These are phyloP conservation scores for Drosophila grimshawi DNA, from an alignment of 1,140 invertebrate genomes.

Conservation along the genomic window DNA sequence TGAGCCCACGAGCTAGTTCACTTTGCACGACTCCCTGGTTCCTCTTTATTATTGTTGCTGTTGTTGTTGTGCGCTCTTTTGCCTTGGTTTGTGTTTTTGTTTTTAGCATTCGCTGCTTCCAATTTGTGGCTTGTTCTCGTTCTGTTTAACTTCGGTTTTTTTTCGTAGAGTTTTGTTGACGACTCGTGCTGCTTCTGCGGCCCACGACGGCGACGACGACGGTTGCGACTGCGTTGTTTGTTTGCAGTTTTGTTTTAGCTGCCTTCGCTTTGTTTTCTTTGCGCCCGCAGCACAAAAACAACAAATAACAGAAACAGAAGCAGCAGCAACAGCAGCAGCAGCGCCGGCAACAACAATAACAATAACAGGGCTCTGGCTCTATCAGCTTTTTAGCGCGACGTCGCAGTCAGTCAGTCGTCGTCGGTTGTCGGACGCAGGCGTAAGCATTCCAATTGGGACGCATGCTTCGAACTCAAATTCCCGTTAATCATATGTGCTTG, in stretches of 20 bases:
- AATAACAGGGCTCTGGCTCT: slow-evolving; percentile 56
- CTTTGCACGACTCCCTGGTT: slow-evolving; percentile 22
- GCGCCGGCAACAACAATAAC: slow-evolving; percentile 35
- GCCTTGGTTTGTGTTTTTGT: slow-evolving; percentile 60
- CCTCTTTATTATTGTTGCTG: too few relatives aligned
- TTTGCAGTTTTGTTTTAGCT: slow-evolving; percentile 79
- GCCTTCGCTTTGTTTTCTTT: slow-evolving; percentile 66
- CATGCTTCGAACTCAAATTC: slow-evolving; percentile 66
- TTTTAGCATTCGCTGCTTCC: slow-evolving; percentile 65
- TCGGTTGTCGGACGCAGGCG: slow-evolving; percentile 69
- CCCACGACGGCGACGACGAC: slow-evolving; percentile 25
- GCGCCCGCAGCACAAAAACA: slow-evolving; percentile 57
- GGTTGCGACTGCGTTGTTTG: slow-evolving; percentile 63
- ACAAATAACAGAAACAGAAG: slow-evolving; percentile 46
- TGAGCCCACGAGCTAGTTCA: slow-evolving; percentile 49
- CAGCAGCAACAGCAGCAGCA: slow-evolving; percentile 32
- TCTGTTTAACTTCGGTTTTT: slow-evolving; percentile 61
- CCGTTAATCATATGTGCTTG: slow-evolving; percentile 47
- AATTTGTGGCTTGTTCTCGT: slow-evolving; percentile 66
- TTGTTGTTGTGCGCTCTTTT: not conserved
- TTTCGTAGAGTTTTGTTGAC: slow-evolving; percentile 46
- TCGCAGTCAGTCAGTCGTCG: slow-evolving; percentile 74
- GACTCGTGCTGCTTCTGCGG: slow-evolving; percentile 39
- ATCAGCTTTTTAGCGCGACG: slow-evolving; percentile 73
- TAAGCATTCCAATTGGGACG: slow-evolving; percentile 69